Evolutionary conservation across 2,113 vertebrate species (phyloP).

Genomic region (Pseudonaja textilis): DNA sequence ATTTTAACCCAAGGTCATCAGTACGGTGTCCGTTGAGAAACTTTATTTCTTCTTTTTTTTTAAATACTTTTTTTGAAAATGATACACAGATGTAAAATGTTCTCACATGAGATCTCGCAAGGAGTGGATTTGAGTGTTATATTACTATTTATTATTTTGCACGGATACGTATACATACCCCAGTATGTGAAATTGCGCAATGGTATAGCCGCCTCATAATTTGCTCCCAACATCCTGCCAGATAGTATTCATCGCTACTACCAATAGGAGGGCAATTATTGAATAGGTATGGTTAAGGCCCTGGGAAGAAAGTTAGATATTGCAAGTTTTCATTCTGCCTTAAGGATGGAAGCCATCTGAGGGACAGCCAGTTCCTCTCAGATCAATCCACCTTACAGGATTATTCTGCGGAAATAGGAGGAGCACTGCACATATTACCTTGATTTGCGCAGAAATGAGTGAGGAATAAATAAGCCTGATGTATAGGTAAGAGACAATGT

Average conservation of each 20-base stretch:
- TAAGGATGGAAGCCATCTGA: background rate
- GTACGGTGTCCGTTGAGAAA: background rate
- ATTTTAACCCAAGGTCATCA: background rate
- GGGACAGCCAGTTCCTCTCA: background rate
- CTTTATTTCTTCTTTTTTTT: too few species aligned
- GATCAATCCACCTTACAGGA: background rate
- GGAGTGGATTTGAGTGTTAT: background rate
- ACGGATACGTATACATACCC: background rate
- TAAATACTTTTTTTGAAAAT: background rate
- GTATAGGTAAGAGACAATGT: background rate
- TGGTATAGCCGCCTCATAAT: background rate
- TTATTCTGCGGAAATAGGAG: background rate
- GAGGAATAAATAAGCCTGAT: background rate
- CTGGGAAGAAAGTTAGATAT: background rate
- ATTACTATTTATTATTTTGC: background rate
- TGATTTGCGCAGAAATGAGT: background rate
- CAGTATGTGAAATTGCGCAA: background rate
- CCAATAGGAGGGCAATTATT: background rate
- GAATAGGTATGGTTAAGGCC: background rate
- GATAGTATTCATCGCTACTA: background rate
- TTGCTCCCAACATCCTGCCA: background rate
- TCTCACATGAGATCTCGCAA: background rate
- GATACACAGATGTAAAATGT: background rate
- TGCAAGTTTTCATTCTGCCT: background rate
- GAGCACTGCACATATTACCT: background rate